A percentile compares a stretch with the other conserved stretches of the same genome.
These are phyloP conservation scores for Fregata magnificens DNA, from an alignment of 2,113 vertebrate genomes.

Conservation along the genomic window DNA sequence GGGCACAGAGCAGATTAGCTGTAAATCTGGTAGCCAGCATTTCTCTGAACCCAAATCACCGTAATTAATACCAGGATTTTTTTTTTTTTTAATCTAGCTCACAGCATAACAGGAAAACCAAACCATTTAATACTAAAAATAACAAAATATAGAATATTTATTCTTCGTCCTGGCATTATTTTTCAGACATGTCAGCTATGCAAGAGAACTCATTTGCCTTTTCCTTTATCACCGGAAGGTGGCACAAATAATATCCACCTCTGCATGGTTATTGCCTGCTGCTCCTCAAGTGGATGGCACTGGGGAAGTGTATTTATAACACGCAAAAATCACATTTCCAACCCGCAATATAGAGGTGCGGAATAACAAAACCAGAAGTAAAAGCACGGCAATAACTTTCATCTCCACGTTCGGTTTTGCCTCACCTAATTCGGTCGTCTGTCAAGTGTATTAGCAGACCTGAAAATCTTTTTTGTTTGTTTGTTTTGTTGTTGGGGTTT, in stretches of 20 bases:
- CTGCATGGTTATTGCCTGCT: neutral
- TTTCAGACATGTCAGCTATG: neutral
- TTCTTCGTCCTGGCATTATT: neutral
- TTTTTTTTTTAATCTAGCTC: no score
- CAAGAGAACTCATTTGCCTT: neutral
- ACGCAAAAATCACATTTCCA: neutral
- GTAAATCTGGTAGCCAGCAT: neutral
- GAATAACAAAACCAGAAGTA: neutral
- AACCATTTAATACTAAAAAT: neutral
- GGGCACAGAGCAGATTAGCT: neutral
- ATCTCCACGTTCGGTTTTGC: neutral
- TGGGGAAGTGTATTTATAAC: neutral
- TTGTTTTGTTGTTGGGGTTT: neutral
- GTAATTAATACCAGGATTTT: neutral
- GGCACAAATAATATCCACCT: neutral
- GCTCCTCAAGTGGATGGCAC: neutral
- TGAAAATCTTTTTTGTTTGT: neutral
- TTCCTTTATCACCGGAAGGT: neutral
- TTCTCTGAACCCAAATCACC: neutral
- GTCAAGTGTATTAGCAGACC: no score
- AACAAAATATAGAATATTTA: neutral
- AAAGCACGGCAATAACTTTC: neutral
- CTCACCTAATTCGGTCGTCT: neutral
- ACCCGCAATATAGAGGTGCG: rapidly evolving
- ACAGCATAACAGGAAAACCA: neutral